Percentiles rank a stretch among this genome's conserved stretches.
Conservation (phyloP, 2,888 invertebrate species). For the Conistra vaccinii region DNA sequence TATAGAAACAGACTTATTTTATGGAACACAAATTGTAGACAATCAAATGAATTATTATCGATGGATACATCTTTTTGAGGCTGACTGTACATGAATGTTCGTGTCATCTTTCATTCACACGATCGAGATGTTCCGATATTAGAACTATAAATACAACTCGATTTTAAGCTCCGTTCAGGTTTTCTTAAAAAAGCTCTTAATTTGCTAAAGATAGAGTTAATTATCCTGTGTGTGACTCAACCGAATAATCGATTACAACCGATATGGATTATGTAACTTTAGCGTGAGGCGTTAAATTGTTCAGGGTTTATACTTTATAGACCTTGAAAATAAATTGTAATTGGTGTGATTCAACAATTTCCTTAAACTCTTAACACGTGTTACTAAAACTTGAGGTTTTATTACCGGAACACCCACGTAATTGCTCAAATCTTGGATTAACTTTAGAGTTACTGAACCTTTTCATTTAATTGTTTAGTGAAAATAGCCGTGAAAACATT, state of each 20-base stretch:
- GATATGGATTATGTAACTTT: slow-evolving; percentile 56
- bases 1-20: too few relatives aligned
- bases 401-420: not conserved
- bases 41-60: too few relatives aligned
- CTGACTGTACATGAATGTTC: slow-evolving; percentile 14
- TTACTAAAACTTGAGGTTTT: not conserved
- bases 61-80: too few relatives aligned
- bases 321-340: slow-evolving; percentile 37
- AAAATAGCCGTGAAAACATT: too few relatives aligned
- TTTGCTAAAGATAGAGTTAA: slow-evolving; percentile 30
- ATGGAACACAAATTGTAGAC: too few relatives aligned
- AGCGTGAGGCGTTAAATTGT: slow-evolving; percentile 54
- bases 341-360: slow-evolving; percentile 32
- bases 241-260: slow-evolving; percentile 62
- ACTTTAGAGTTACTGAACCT: too few relatives aligned
- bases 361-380: slow-evolving; percentile 3
- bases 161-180: slow-evolving; percentile 9
- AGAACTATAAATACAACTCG: slow-evolving; percentile 68
- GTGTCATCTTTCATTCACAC: slow-evolving; percentile 64
- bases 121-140: slow-evolving; percentile 64
- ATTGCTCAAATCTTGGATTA: too few relatives aligned
- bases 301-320: slow-evolving; percentile 15
- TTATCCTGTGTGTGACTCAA: slow-evolving; percentile 23
- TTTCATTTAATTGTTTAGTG: too few relatives aligned
- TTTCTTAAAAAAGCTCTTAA: slow-evolving; percentile 33